These are phyloP conservation scores for Dermochelys coriacea DNA, from an alignment of 2,797 vertebrate genomes.

Conservation along the genomic window DNA sequence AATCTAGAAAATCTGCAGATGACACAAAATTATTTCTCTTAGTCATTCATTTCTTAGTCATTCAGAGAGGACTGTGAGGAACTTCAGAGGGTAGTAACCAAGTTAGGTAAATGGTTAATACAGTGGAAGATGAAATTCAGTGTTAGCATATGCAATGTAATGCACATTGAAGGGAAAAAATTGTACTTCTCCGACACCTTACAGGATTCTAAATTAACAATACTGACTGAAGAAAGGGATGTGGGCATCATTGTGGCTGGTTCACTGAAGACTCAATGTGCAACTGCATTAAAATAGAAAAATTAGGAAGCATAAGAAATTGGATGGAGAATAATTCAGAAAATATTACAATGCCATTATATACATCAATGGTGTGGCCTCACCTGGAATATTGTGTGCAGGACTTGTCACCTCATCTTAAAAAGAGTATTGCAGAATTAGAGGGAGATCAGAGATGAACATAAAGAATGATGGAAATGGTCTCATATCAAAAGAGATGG, in stretches of 20 bases:
- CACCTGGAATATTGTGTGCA: neutral
- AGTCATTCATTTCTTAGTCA: neutral
- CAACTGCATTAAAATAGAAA: constrained; percentile 20
- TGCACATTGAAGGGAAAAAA: neutral
- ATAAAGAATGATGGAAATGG: neutral
- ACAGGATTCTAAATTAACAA: neutral
- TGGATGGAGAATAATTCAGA: neutral
- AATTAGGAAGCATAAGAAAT: neutral
- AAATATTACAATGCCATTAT: neutral
- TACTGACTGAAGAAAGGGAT: neutral
- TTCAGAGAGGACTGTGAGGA: constrained; percentile 8
- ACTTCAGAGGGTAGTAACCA: neutral
- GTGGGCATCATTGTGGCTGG: neutral
- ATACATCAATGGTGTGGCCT: neutral
- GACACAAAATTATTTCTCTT: neutral
- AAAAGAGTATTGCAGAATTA: constrained; percentile 1
- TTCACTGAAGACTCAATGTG: neutral
- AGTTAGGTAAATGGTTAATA: neutral
- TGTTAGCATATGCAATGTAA: neutral
- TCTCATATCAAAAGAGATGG: constrained; percentile 12
- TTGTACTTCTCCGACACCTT: fast-evolving
- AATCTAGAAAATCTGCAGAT: neutral
- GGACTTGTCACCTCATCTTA: neutral
- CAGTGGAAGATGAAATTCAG: neutral
- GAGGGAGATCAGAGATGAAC: constrained; percentile 21